These are phyloP conservation scores for Trichomalopsis sarcophagae DNA, from an alignment of 1,140 invertebrate species.

Conservation along the genomic window DNA sequence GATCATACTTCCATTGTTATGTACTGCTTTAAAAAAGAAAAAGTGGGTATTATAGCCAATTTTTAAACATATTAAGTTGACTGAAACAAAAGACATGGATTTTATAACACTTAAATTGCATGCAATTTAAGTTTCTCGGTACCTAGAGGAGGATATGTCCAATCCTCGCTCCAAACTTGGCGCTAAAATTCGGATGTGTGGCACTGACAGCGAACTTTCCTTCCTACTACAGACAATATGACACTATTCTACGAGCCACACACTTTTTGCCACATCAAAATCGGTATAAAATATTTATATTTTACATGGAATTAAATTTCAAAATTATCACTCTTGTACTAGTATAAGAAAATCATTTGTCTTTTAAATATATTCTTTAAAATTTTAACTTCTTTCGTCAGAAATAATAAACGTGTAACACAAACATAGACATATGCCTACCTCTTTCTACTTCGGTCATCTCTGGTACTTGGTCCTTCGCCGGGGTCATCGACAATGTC, in stretches of 20 bases:
- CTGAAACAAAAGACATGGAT: background rate
- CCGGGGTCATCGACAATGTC: conserved; percentile 55
- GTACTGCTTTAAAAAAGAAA: background rate
- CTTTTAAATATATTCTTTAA: too few relatives aligned
- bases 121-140: conserved; percentile 45
- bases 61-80: background rate
- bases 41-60: too few relatives aligned
- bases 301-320: too few relatives aligned
- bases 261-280: conserved; percentile 20
- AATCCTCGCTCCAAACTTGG: conserved; percentile 85
- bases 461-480: conserved; percentile 59
- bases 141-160: conserved; percentile 74
- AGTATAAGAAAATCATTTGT: too few relatives aligned
- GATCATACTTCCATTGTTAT: background rate
- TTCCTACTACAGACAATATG: conserved; percentile 72
- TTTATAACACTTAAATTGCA: conserved; percentile 13
- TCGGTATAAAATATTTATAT: background rate
- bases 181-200: conserved; percentile 85
- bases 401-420: background rate
- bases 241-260: conserved; percentile 56
- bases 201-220: conserved; percentile 81
- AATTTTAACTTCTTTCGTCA: background rate
- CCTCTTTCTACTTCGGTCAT: conserved; percentile 55
- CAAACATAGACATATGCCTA: conserved; percentile 52
- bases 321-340: too few relatives aligned